A percentile compares a stretch with the other conserved stretches of the same genome.
phyloP scores from a whole-genome alignment of 2,113 vertebrate species.

The Cercopithecus mona region DNA sequence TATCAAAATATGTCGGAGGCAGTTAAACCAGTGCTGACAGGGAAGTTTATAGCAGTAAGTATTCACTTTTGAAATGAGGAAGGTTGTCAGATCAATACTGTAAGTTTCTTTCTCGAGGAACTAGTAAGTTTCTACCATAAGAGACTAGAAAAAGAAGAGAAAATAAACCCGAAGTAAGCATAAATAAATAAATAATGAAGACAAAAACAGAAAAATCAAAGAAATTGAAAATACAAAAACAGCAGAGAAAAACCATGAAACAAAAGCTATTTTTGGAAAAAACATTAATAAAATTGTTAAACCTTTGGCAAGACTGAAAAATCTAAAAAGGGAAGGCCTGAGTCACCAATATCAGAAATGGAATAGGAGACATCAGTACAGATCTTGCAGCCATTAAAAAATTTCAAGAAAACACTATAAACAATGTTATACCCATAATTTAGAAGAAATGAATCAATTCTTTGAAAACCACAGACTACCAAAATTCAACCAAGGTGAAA shows the following conservation, averaged over 20 bases:
- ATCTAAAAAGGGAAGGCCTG: neutral
- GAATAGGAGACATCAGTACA: neutral
- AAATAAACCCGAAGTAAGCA: neutral
- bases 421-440: neutral
- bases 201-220: neutral
- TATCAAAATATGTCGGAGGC: neutral
- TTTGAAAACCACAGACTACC: neutral
- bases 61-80: neutral
- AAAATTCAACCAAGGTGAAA: neutral
- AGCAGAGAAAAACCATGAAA: neutral
- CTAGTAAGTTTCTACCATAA: neutral
- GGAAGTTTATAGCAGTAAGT: neutral
- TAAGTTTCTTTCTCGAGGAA: neutral
- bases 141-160: neutral
- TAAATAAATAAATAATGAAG: neutral
- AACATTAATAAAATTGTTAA: neutral
- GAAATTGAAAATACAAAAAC: neutral
- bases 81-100: neutral
- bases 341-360: neutral
- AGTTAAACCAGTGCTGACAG: neutral
- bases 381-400: neutral
- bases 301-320: neutral
- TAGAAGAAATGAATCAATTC: neutral
- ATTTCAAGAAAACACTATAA: neutral
- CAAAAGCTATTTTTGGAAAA: neutral